Base-by-base conservation (phyloP, 2,797 vertebrate species). In the Silurus aristotelis region DNA sequence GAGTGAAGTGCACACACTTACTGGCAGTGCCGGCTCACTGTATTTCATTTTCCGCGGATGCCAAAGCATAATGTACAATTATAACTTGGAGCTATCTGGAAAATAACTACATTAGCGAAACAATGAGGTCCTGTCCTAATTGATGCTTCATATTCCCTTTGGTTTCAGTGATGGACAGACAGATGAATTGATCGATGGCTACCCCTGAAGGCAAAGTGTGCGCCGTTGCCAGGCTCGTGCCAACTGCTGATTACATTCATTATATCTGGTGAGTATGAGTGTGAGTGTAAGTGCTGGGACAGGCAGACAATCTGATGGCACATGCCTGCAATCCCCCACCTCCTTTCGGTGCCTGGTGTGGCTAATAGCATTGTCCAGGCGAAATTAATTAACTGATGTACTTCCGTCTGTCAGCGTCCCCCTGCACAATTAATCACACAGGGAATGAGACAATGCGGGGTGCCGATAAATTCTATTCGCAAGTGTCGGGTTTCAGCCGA, bases 301-400 rank as follows among this genome's bases (percentile, higher is more conserved):
- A 88, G 67, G 83, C 84, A 87, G 86, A 88, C 86, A 83, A 73
- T 61, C 86, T 79, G 85, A 90, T 85, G 82, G 86, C 68, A 76
- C 80, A 64, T 63, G 83, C 55, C 71, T 82, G 63, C 83, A 70
- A 25, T 71, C 55, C n/a, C 43, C 7, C 80, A 48, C 82, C 66
- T 56, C 31, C 61, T 43, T 75, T 79, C 58, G 48, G 56, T 88
- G 80, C 89, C 82, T 89, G 86, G 89, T 89, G 86, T 73, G 80
- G 87, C 87, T 88, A 86, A 88, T 86, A 80, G 84, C 85, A 77
- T 89, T 88, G 88, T 87, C 88, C 86, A 71, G 83, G 81, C 87
- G 86, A 88, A 89, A 92, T 90, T 89, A 90, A 92, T 91, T 90
- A 92, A 89, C 87, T 91, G 90, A 88, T 90, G 91, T 86, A 87